Base-by-base conservation (phyloP, 2,797 vertebrate species). In the Podarcis siculus region DNA sequence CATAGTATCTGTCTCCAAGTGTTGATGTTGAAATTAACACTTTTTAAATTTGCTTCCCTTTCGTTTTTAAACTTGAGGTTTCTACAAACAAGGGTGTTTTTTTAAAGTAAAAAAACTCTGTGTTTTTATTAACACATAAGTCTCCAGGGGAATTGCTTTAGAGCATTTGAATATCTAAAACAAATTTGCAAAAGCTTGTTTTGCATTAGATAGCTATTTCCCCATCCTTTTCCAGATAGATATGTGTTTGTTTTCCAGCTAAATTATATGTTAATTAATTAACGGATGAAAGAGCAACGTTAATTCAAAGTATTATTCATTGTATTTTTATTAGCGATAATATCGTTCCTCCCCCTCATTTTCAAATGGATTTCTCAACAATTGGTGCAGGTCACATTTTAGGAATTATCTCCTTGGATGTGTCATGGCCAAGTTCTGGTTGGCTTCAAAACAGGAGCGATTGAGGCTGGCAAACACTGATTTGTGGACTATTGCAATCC, bases 231-330 rank as follows among this genome's bases (percentile, higher is more conserved):
- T 71, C 37, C 39, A 86, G 32, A 35, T 37, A 90, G 81, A 89
- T 91, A 87, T 73, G 1, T 76, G 66, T 92, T 93, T 92, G 25
- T 91, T 93, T 69, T 82, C 10, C 84, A 76, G 82, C 81, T n/a
- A 88, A 91, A 61, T 91, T 82, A 91, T 67, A 77, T 77, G 64
- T 91, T 89, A 88, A 78, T 85, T 90, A 83, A 58, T 80, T 91
- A 89, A 89, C 90, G 35, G 79, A 80, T 91, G 58, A 87, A 89
- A 78, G 0, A 90, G 10, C 73, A 76, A 25, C 66, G 13, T 85
- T 90, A 79, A 89, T 73, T 75, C 15, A 64, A 86, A 58, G 82
- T 89, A 42, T 42, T 89, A 12, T 17, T 76, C 92, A 90, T 89
- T 32, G 69, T 79, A 64, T 88, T 89, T 39, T 69, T 73, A 92